Evolutionary conservation across 2,888 invertebrate genomes (phyloP), one percentile per base, ranked within the genome.

Genomic region (Theretra japonica): DNA sequence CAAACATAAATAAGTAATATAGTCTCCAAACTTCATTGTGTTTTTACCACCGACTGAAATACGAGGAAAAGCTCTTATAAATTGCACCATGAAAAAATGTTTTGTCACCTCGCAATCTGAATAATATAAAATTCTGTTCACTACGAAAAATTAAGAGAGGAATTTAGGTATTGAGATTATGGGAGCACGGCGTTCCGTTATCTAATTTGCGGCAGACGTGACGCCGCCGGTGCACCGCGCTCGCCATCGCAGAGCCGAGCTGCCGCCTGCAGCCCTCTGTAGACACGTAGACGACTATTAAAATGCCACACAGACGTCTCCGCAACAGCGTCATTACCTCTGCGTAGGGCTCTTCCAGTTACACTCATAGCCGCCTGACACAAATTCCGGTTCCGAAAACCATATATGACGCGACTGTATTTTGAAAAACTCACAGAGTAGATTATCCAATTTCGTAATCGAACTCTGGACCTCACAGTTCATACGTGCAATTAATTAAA

Each of bases 171-270:
- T 60, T 30, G 60, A 60, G 28, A 60, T 60, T 19, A 60, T 28
- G 25, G 17, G 30, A 60, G 7, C 60, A 30, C 58, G 30, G 19
- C 53, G 17, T n/a, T 17, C 60, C 60, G 30, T 60, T 60, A 60
- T 60, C 30, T n/a, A 60, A 60, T 30, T 41, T 41, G 23, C 62
- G n/a, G 17, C 23, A 65, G 21, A 65, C 62, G 62, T 65, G 41
- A 65, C 21, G 62, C 1, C 57, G 17, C 2, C 58, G 25, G 25
- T 23, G 58, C n/a, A 23, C 57, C 21, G 21, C 7, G 21, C n/a
- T n/a, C 2, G 7, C 53, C 53, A n/a, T n/a, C 53, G 19, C 7
- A 50, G 5, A 53, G 19, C 5, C 53, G 6, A 17, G n/a, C 53
- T 19, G 19, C 17, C 4, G n/a, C 53, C 5, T 5, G n/a, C 53